Evolutionary conservation across 1,140 invertebrate species (phyloP), one percentile per base, ranked within the genome.

Genomic region (Pogonomyrmex barbatus): DNA sequence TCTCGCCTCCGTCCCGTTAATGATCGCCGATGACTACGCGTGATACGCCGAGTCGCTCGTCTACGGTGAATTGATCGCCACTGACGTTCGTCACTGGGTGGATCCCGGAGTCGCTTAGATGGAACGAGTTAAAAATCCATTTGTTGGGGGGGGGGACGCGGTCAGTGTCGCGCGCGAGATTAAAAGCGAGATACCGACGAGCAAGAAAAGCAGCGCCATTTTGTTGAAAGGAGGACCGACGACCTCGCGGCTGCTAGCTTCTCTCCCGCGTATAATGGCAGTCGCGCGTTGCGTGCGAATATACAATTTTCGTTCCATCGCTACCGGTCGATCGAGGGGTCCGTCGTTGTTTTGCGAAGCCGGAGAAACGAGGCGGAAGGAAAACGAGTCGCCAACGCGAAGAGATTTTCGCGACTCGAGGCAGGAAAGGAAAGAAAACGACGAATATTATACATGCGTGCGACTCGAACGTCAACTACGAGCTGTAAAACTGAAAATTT

Each of bases 121-220:
- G 79, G 68, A 42, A 52, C 58, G 62, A 87, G 62, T 91, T 91
- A 91, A 91, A 91, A 88, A 87, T 91, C 89, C 91, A 91, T 91
- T 91, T 91, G 89, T 91, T 65, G 63, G 39, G 50, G 54, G 50
- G 54, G 65, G 24, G 71, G 56, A 83, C 65, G 52, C 85, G 67
- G 79, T 82, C 52, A 67, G 77, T 84, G 71, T 87, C 85, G 88
- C 71, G 87, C 67, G 39, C 54, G 84, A 82, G 68, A 86, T 88
- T 86, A 88, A 88, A 88, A 88, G 84, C 60, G 84, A 76, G 77
- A 85, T 52, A 86, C 83, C 87, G 87, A 86, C 84, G 4, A 30
- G 52, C 76, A 56, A 86, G 87, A 86, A 88, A 89, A 39, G 10
- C 50, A 50, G 47, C 85, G 85, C 68, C 85, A 87, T 87, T 82